Base-by-base conservation (phyloP, 2,888 invertebrate genomes). In the Xestoiulus laeticollis region DNA sequence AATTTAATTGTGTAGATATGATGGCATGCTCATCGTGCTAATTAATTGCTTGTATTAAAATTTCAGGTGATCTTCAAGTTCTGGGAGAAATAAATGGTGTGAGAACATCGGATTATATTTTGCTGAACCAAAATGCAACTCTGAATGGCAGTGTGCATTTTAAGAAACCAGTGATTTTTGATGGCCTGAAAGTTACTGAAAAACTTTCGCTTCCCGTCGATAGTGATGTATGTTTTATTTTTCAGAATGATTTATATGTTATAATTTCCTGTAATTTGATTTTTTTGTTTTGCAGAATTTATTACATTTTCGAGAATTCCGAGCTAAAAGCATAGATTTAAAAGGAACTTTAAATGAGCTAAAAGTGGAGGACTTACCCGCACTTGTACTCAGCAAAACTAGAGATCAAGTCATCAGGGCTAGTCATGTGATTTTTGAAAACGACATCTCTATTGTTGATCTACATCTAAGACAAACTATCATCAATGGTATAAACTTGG, bases 281-380 rank as follows among this genome's bases (percentile, higher is more conserved):
- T 59, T 59, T 22, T 59, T 22, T 59, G n/a, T 16, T 59, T 59
- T n/a, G n/a, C 59, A 59, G 59, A 59, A 59, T 59, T 6, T 22
- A 5, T 14, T 38, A 19, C 84, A 85, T n/a, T 85, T 85, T n/a
- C 38, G 22, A 16, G 30, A 85, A 5, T 16, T 85, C 19, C 16
- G 43, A 44, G 44, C 85, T 4, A 85, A 85, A 22, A 33, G 44
- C 44, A 44, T 85, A 6, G 43, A 38, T 16, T 43, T 85, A 8
- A 85, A 85, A 85, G 85, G 85, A 85, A 85, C 43, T 30, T 44
- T 85, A 14, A 85, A 85, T 22, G 85, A 48, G 1, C 6, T 44
- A n/a, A 85, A 44, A 85, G 48, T 85, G 10, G 85, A 85, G 19
- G 85, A 85, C 22, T 43, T 85, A 22, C 85, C 85, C 8, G 16